These are phyloP conservation scores for Andrena bucephala DNA, from an alignment of 2,888 invertebrate genomes.

Conservation along the genomic window DNA sequence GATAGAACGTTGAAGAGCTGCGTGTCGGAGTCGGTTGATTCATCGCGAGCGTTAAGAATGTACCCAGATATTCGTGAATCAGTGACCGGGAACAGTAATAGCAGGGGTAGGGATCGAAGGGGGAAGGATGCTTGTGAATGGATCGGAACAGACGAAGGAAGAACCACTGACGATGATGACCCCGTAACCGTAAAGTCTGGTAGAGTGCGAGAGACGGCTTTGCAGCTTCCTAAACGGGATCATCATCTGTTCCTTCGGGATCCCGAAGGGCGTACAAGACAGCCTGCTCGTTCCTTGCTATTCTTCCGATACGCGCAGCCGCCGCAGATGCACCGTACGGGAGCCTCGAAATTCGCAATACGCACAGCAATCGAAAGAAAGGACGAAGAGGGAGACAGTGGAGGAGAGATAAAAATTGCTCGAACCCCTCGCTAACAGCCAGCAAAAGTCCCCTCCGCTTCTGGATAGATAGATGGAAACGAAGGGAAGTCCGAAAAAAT, in stretches of 20 bases:
- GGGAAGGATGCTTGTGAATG: background rate
- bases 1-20: no score
- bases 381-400: conserved; percentile 35
- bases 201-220: conserved; percentile 65
- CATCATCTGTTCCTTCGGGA: conserved; percentile 82
- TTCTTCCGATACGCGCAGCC: conserved; percentile 75
- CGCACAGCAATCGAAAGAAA: conserved; percentile 25
- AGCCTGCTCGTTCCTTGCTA: conserved; percentile 70
- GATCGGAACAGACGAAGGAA: conserved; percentile 5
- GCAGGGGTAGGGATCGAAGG: background rate
- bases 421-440: conserved; percentile 67
- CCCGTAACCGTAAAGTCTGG: conserved; percentile 79
- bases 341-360: conserved; percentile 73
- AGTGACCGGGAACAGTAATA: background rate
- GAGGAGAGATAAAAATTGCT: conserved; percentile 70
- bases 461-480: conserved; percentile 46
- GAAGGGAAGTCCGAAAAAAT: conserved; percentile 46
- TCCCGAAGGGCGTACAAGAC: conserved; percentile 61
- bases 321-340: conserved; percentile 73
- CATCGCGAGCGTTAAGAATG: no score
- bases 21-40: no score
- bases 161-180: conserved; percentile 71
- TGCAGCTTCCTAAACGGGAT: conserved; percentile 83
- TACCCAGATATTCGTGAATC: background rate
- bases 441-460: conserved; percentile 40